These are phyloP conservation scores for Anas platyrhynchos DNA, from an alignment of 2,113 vertebrate genomes.

Conservation along the genomic window DNA sequence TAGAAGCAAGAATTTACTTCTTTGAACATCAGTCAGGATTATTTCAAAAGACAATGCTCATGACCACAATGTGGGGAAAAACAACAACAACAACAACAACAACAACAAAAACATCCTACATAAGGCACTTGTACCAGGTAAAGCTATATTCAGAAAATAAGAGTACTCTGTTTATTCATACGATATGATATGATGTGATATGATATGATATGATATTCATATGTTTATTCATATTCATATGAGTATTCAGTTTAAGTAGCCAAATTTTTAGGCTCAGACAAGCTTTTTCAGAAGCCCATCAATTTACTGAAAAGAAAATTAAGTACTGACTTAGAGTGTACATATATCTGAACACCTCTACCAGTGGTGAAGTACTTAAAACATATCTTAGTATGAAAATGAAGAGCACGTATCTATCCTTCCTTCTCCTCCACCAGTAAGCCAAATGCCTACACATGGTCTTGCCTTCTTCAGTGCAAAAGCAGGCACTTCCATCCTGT, in stretches of 20 bases:
- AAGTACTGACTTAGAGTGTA: not conserved
- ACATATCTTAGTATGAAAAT: not conserved
- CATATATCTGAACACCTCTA: not conserved
- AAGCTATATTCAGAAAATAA: not conserved
- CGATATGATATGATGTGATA: too few species aligned
- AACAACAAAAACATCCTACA: not conserved
- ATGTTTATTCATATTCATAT: too few species aligned
- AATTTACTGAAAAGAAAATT: not conserved
- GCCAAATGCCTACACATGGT: not conserved
- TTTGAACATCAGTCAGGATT: not conserved
- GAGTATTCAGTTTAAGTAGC: not conserved
- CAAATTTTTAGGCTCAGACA: not conserved
- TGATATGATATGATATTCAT: too few species aligned
- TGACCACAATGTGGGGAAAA: not conserved
- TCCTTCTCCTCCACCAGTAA: not conserved
- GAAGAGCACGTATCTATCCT: not conserved
- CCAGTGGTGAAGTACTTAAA: not conserved
- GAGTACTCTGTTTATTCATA: not conserved
- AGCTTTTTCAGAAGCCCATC: not conserved
- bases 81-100: too few species aligned
- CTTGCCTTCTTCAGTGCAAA: not conserved
- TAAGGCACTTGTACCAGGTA: not conserved
- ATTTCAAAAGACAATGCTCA: not conserved
- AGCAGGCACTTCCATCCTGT: not conserved
- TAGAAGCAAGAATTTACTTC: not conserved